These are phyloP conservation scores for Tadarida brasiliensis DNA, from an alignment of 2,797 vertebrate species.

Conservation along the genomic window DNA sequence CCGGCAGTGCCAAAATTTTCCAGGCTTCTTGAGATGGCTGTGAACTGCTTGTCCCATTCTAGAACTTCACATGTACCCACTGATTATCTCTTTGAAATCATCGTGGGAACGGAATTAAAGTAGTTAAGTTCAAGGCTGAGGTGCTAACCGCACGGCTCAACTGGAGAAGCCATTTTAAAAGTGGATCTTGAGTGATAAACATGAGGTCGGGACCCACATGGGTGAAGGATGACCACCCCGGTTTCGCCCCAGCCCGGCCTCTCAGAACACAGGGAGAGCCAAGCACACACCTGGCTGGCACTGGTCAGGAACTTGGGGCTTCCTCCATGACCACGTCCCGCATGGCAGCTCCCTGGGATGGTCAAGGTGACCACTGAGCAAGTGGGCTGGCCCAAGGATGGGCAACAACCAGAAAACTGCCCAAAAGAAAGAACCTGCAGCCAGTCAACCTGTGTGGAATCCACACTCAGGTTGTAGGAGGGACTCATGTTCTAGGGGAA, in stretches of 20 bases:
- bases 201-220: neutral
- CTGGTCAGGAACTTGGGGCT: accelerated
- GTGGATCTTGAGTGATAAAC: constrained; percentile 50
- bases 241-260: neutral
- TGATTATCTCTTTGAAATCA: constrained; percentile 74
- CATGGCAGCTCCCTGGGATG: accelerated
- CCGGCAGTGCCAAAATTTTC: neutral
- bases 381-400: neutral
- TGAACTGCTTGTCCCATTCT: constrained; percentile 22
- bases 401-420: neutral
- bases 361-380: neutral
- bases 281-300: accelerated
- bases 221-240: neutral
- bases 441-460: too few relatives aligned
- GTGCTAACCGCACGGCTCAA: constrained; percentile 86
- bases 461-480: neutral
- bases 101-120: constrained; percentile 85
- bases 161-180: constrained; percentile 79
- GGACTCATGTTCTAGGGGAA: neutral
- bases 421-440: neutral
- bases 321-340: neutral
- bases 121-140: constrained; percentile 81
- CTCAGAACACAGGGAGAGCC: neutral
- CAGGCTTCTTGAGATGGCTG: neutral
- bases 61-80: constrained; percentile 50